phyloP scores from a whole-genome alignment of 2,113 vertebrate species.

The Otus sunia region DNA sequence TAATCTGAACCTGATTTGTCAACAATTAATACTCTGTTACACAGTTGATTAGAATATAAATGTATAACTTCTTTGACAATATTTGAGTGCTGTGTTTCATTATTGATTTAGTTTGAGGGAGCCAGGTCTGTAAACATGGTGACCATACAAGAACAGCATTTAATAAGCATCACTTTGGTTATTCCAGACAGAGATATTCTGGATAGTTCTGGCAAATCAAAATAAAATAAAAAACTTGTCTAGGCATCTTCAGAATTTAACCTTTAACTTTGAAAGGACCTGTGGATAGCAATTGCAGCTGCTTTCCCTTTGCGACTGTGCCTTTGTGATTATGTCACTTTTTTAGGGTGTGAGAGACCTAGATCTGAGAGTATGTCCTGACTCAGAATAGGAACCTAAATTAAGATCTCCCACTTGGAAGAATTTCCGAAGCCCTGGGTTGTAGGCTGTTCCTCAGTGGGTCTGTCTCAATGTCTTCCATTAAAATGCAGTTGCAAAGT shows the following conservation, averaged over 20 bases:
- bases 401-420: neutral
- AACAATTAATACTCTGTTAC: neutral
- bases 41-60: neutral
- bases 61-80: neutral
- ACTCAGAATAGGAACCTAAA: neutral
- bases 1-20: neutral
- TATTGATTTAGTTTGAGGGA: neutral
- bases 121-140: neutral
- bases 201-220: neutral
- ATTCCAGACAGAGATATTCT: neutral
- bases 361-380: neutral
- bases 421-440: neutral
- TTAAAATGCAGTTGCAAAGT: neutral
- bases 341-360: neutral
- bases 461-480: neutral
- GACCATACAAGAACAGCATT: neutral
- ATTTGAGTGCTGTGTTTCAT: neutral
- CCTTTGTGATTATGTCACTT: neutral
- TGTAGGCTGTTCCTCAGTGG: neutral
- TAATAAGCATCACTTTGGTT: neutral
- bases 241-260: neutral
- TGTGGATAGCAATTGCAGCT: neutral
- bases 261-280: neutral
- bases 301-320: neutral
- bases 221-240: neutral